Percentiles rank a stretch among this genome's conserved stretches.
phyloP scores from a whole-genome alignment of 2,888 invertebrate genomes.

The Acleris sparsana region DNA sequence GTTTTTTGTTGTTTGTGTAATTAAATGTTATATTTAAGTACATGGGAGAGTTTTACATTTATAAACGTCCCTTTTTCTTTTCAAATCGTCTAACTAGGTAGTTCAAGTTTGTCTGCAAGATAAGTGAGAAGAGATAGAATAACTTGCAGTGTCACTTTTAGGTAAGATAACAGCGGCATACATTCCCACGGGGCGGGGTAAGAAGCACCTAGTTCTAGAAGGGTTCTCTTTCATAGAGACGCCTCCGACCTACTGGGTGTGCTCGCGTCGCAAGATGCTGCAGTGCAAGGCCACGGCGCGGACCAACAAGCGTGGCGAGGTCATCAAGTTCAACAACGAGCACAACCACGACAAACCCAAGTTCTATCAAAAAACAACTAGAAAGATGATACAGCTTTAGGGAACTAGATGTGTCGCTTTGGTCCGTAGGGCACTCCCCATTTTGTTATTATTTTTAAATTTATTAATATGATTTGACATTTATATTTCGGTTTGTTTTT shows the following conservation, averaged over 20 bases:
- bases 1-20: no score
- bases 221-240: slow-evolving; percentile 63
- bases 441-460: background rate
- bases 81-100: no score
- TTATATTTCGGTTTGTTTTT: background rate
- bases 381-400: slow-evolving; percentile 56
- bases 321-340: slow-evolving; percentile 50
- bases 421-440: background rate
- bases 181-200: slow-evolving; percentile 64
- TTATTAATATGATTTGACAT: slow-evolving; percentile 10
- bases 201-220: slow-evolving; percentile 58
- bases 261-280: slow-evolving; percentile 53
- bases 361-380: slow-evolving; percentile 61
- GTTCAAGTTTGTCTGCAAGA: no score
- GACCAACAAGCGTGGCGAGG: slow-evolving; percentile 62
- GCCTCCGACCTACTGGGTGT: slow-evolving; percentile 55
- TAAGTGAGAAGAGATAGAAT: no score
- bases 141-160: slow-evolving; percentile 44
- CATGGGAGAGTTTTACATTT: no score
- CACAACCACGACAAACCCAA: slow-evolving; percentile 67
- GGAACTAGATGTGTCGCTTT: slow-evolving; percentile 4
- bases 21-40: no score
- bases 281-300: slow-evolving; percentile 61
- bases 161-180: slow-evolving; percentile 60
- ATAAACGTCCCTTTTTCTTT: no score